Percentiles rank a stretch among this genome's conserved stretches.
Evolutionary conservation across 2,113 vertebrate genomes (phyloP).

Genomic region (Prochilodus magdalenae): DNA sequence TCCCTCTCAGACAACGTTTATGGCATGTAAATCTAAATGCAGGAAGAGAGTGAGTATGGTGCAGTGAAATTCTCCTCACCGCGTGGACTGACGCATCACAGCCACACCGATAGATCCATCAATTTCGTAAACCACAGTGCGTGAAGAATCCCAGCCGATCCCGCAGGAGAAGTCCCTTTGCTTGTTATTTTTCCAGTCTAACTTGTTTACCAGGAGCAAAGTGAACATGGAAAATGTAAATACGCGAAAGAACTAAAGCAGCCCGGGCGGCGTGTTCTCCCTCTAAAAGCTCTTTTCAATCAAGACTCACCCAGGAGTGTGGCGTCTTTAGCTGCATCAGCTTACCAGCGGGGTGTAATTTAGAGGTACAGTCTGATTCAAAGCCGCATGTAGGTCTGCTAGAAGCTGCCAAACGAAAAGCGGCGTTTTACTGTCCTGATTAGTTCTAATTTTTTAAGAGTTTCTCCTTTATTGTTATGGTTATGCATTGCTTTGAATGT

Average conservation of each 20-base stretch:
- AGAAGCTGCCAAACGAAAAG: neutral
- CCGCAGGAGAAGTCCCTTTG: slow-evolving; percentile 23
- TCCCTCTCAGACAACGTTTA: slow-evolving; percentile 44
- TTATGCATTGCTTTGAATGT: too few relatives aligned
- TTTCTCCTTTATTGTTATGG: neutral
- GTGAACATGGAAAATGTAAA: slow-evolving; percentile 21
- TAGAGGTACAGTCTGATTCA: neutral
- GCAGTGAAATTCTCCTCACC: slow-evolving; percentile 42
- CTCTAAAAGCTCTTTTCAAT: neutral
- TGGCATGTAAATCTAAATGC: slow-evolving; percentile 21
- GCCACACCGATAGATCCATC: slow-evolving; percentile 50
- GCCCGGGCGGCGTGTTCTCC: neutral
- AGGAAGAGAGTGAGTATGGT: slow-evolving; percentile 32
- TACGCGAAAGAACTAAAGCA: neutral
- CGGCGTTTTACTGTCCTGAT: neutral
- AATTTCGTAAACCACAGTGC: slow-evolving; percentile 37
- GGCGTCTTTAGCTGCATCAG: neutral
- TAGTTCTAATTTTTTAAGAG: too few relatives aligned
- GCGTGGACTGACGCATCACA: slow-evolving; percentile 36
- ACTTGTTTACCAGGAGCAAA: slow-evolving; percentile 24
- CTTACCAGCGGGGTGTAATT: neutral
- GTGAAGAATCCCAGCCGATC: slow-evolving; percentile 38
- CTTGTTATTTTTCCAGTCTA: slow-evolving; percentile 37
- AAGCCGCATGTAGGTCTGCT: neutral
- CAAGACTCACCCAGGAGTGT: neutral